Evolutionary conservation across 2,888 invertebrate genomes (phyloP).

Genomic region (Aleiodes leptofemur): DNA sequence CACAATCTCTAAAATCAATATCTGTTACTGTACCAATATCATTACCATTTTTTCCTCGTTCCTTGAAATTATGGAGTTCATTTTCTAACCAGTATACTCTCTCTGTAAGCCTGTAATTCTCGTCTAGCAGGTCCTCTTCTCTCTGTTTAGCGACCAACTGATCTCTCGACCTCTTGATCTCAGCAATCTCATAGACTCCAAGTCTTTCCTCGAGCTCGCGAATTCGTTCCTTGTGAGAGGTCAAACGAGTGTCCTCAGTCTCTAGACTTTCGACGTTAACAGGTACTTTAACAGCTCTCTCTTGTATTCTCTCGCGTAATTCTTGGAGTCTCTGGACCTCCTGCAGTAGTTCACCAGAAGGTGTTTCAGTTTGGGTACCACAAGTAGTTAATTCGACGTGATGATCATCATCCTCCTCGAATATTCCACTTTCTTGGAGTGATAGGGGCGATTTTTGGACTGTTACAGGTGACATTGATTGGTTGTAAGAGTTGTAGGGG

Average conservation of each 20-base stretch:
- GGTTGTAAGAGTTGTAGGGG: conserved; percentile 64
- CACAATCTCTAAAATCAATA: conserved; percentile 20
- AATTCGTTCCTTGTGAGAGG: conserved; percentile 60
- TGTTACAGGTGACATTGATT: conserved; percentile 58
- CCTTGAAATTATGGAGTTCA: conserved; percentile 54
- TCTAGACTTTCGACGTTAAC: conserved; percentile 50
- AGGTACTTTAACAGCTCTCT: conserved; percentile 65
- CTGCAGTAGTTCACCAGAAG: conserved; percentile 67
- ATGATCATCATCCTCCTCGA: conserved; percentile 77
- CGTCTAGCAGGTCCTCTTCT: conserved; percentile 66
- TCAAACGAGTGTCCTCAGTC: conserved; percentile 49
- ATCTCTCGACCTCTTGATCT: conserved; percentile 54
- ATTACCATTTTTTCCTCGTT: conserved; percentile 5
- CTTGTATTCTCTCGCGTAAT: conserved; percentile 67
- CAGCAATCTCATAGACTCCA: conserved; percentile 55
- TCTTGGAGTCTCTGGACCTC: conserved; percentile 69
- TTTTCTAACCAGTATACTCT: conserved; percentile 63
- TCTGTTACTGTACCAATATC: conserved; percentile 41
- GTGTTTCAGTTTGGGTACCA: conserved; percentile 68
- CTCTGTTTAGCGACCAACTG: conserved; percentile 60
- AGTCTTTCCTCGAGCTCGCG: conserved; percentile 64
- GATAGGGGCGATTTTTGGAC: conserved; percentile 66
- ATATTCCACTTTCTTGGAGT: conserved; percentile 85
- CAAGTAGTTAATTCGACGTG: conserved; percentile 64
- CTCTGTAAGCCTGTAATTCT: conserved; percentile 66